Percentiles rank a stretch among this genome's conserved stretches.
These are phyloP conservation scores for Eumeta japonica DNA, from an alignment of 1,140 invertebrate species.

Conservation along the genomic window DNA sequence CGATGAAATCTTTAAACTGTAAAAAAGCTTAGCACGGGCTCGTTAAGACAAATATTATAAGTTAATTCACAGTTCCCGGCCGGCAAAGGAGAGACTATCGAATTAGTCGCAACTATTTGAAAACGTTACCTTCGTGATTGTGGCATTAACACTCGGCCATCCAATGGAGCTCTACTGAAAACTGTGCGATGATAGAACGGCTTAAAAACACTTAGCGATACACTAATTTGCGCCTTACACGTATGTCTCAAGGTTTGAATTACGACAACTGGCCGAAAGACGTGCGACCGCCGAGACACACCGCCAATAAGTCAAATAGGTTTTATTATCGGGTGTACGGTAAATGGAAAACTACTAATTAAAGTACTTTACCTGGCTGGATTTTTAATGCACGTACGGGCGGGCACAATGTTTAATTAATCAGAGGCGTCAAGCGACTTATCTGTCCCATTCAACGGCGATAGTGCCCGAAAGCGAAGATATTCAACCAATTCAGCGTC, in stretches of 20 bases:
- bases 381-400: conserved; percentile 39
- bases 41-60: conserved; percentile 42
- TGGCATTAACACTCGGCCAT: conserved; percentile 32
- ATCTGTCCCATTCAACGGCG: too few species aligned
- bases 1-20: conserved; percentile 37
- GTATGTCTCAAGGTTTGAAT: conserved; percentile 25
- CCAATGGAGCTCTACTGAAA: conserved; percentile 42
- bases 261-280: conserved; percentile 8
- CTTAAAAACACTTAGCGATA: neutral
- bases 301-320: conserved; percentile 40
- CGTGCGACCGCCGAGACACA: conserved; percentile 23
- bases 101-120: conserved; percentile 47
- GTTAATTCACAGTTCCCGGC: conserved; percentile 37
- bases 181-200: conserved; percentile 33
- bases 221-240: conserved; percentile 21
- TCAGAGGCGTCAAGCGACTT: too few species aligned
- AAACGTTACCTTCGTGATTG: conserved; percentile 42
- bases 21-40: conserved; percentile 36
- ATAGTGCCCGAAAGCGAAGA: conserved; percentile 41
- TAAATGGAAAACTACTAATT: conserved; percentile 54
- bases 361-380: conserved; percentile 37
- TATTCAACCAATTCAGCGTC: conserved; percentile 44
- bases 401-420: conserved; percentile 49
- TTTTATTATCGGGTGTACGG: conserved; percentile 47
- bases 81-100: conserved; percentile 38